phyloP scores from a whole-genome alignment of 2,113 vertebrate species.

The Meles meles region DNA sequence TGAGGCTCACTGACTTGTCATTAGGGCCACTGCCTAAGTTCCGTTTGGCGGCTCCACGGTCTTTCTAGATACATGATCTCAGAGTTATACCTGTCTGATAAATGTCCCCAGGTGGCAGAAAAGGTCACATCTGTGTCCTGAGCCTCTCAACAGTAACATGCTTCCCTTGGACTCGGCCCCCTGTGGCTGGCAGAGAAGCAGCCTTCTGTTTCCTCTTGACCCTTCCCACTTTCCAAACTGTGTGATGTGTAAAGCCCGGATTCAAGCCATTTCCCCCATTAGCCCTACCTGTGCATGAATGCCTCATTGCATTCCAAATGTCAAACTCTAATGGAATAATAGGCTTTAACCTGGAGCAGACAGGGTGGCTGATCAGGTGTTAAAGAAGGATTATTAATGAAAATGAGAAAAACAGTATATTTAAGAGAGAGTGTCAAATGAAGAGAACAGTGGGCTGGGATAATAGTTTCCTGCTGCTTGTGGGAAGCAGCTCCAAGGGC shows the following conservation, averaged over 20 bases:
- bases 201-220: background rate
- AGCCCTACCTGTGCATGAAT: constrained; percentile 38
- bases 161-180: background rate
- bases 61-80: background rate
- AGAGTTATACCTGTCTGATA: background rate
- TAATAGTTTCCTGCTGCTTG: background rate
- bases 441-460: constrained; percentile 13
- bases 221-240: background rate
- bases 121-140: background rate
- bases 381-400: constrained; percentile 67
- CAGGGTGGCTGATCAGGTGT: constrained; percentile 28
- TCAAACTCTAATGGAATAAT: constrained; percentile 56
- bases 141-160: background rate
- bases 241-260: background rate
- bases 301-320: constrained; percentile 55
- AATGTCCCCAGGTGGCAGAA: background rate
- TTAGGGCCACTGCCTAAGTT: background rate
- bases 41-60: background rate
- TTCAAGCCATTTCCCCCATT: constrained; percentile 28
- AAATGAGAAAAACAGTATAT: constrained; percentile 52
- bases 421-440: constrained; percentile 28
- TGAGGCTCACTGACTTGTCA: background rate
- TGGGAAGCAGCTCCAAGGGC: background rate
- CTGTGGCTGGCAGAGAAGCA: background rate
- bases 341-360: constrained; percentile 50